Percentiles rank a stretch among this genome's conserved stretches.
These are phyloP conservation scores for Toxonevra muliebris DNA, from an alignment of 2,888 invertebrate species.

Conservation along the genomic window DNA sequence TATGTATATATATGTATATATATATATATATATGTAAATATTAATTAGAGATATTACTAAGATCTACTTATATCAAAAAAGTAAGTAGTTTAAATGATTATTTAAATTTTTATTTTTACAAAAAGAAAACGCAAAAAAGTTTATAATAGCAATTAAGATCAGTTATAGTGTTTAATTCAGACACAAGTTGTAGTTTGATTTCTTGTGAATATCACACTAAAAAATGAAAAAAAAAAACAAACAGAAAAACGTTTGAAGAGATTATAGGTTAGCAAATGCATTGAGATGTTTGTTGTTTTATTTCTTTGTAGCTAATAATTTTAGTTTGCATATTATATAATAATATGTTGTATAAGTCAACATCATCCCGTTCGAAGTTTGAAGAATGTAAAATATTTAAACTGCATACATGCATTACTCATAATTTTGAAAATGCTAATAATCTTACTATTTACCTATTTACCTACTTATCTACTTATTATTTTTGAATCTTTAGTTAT, in stretches of 20 bases:
- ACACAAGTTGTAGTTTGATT: neutral
- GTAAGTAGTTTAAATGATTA: neutral
- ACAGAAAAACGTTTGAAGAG: slow-evolving; percentile 27
- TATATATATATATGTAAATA: too few species aligned
- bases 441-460: too few species aligned
- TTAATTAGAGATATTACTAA: too few species aligned
- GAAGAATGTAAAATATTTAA: slow-evolving; percentile 1
- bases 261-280: slow-evolving; percentile 44
- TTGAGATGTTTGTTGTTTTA: neutral
- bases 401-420: too few species aligned
- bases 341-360: neutral
- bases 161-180: neutral
- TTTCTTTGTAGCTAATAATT: slow-evolving; percentile 10
- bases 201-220: neutral
- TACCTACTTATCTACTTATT: too few species aligned
- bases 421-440: too few species aligned
- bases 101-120: slow-evolving; percentile 22
- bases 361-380: neutral
- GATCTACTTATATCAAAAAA: too few species aligned
- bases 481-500: too few species aligned
- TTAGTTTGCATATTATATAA: slow-evolving; percentile 1
- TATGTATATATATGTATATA: slow-evolving; percentile 2
- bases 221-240: neutral
- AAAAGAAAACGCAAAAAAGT: slow-evolving; percentile 1
- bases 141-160: neutral